Conservation (phyloP, 2,888 invertebrate species). For the Drosophila nr. perissopoda region DNA sequence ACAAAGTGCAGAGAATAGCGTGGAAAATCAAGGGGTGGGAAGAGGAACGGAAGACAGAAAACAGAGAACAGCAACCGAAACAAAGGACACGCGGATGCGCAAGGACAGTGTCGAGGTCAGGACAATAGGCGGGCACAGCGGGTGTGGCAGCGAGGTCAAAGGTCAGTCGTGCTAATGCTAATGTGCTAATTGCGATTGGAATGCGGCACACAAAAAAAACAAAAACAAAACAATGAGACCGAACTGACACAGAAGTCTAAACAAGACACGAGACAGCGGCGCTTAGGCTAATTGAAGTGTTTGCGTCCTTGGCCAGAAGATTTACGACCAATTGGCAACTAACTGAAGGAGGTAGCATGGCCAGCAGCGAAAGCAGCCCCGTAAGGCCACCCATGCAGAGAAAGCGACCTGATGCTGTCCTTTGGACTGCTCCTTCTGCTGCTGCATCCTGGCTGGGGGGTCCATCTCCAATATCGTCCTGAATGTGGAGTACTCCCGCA, state of each 20-base stretch:
- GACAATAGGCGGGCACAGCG: constrained; percentile 62
- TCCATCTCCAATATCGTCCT: constrained; percentile 53
- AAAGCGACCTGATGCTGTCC: constrained; percentile 35
- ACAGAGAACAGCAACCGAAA: constrained; percentile 16
- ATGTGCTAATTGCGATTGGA: constrained; percentile 74
- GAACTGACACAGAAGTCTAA: constrained; percentile 45
- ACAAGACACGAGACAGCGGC: constrained; percentile 66
- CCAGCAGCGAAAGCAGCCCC: constrained; percentile 30
- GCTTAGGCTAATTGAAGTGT: constrained; percentile 70
- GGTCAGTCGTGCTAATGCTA: constrained; percentile 74
- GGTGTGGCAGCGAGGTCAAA: constrained; percentile 79
- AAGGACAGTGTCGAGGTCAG: constrained; percentile 68
- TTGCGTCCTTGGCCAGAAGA: constrained; percentile 52
- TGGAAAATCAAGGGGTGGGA: constrained; percentile 14
- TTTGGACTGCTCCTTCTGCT: background rate
- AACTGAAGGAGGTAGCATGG: constrained; percentile 36
- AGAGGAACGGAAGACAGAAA: background rate
- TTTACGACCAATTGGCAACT: constrained; percentile 40
- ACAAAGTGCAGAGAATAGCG: constrained; percentile 59
- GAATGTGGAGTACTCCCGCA: constrained; percentile 42
- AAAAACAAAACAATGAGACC: constrained; percentile 17
- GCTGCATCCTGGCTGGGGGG: constrained; percentile 59
- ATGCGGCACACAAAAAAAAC: constrained; percentile 21
- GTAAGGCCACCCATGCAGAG: constrained; percentile 45
- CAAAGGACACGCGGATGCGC: constrained; percentile 20